These are phyloP conservation scores for Platerodrilus igneus DNA, from an alignment of 2,888 invertebrate genomes.

Conservation along the genomic window DNA sequence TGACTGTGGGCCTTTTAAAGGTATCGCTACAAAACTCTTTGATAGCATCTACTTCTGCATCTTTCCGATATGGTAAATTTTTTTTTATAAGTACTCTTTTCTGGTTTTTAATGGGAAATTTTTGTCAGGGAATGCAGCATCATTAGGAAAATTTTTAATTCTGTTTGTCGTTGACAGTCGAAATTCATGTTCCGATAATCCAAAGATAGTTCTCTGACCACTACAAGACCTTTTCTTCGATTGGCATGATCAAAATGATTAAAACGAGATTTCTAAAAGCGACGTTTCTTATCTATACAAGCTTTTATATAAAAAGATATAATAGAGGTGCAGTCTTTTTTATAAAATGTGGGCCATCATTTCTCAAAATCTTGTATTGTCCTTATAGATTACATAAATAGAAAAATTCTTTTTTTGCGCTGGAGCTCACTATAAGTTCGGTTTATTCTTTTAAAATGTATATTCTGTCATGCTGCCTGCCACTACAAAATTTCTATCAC, in stretches of 20 bases:
- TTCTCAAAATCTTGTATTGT: constrained; percentile 17
- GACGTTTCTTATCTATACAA: constrained; percentile 11
- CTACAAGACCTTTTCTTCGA: constrained; percentile 4
- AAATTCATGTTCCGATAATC: too few species aligned
- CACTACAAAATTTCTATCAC: constrained; percentile 4
- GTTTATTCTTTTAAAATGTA: constrained; percentile 6
- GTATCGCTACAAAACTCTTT: constrained; percentile 8
- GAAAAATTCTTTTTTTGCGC: constrained; percentile 15
- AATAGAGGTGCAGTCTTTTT: constrained; percentile 17
- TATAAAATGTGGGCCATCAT: constrained; percentile 22
- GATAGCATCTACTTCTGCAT: background rate
- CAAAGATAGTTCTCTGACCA: constrained; percentile 10
- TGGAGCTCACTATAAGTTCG: constrained; percentile 1
- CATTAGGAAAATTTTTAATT: constrained; percentile 2
- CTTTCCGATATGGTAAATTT: constrained; percentile 9
- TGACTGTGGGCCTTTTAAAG: constrained; percentile 6
- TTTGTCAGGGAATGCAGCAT: constrained; percentile 3
- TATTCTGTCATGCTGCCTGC: constrained; percentile 3
- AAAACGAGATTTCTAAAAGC: constrained; percentile 14
- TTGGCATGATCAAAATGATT: constrained; percentile 15
- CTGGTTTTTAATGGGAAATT: constrained; percentile 12
- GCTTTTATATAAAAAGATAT: constrained; percentile 8
- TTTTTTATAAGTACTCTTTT: constrained; percentile 12
- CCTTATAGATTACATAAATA: constrained; percentile 14
- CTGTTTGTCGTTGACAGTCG: constrained; percentile 3